Evolutionary conservation across 2,888 invertebrate species (phyloP), one percentile per base, ranked within the genome.

Genomic region (Pandemis cinnamomeana): DNA sequence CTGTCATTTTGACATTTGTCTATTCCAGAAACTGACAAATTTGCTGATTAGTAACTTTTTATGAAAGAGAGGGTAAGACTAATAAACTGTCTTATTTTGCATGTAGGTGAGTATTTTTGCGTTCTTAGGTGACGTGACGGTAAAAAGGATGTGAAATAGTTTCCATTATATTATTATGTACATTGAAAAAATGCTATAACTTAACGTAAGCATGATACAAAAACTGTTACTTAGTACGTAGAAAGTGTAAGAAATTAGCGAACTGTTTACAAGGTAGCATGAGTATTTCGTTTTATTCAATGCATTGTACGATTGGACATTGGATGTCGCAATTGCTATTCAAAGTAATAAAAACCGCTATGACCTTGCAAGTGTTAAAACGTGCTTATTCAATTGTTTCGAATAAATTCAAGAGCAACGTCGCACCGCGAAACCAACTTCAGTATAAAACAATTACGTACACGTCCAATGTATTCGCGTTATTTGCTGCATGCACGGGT

Each of bases 301-400:
- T 44, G 44, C 7, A 62, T 27, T 13, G 11, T 62, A n/a, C 44
- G 5, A 46, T 42, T 42, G 4, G 46, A 15, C 6, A 44, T 41
- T 27, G 36, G 13, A n/a, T 51, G 15, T 55, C 63, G 55, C 53
- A 67, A 58, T 63, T 55, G 46, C 53, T 46, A 42, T 55, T 36
- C 36, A 63, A 36, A 68, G 63, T 63, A 58, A 53, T 67, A 67
- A 67, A 48, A 58, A 42, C 68, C 46, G 42, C 60, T 7, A 53
- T 44, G 58, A 58, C 68, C 72, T 69, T 72, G 72, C 63, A 46
- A 55, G 13, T 51, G 10, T 8, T 48, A 51, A 72, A 62, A 67
- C 48, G 46, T 7, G 63, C 55, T 69, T 64, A 46, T 68, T 68
- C 72, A 68, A 63, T 68, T 68, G 55, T 68, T 72, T 66, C 11